Base-by-base conservation (phyloP, 2,113 vertebrate species). In the Oreochromis niloticus region DNA sequence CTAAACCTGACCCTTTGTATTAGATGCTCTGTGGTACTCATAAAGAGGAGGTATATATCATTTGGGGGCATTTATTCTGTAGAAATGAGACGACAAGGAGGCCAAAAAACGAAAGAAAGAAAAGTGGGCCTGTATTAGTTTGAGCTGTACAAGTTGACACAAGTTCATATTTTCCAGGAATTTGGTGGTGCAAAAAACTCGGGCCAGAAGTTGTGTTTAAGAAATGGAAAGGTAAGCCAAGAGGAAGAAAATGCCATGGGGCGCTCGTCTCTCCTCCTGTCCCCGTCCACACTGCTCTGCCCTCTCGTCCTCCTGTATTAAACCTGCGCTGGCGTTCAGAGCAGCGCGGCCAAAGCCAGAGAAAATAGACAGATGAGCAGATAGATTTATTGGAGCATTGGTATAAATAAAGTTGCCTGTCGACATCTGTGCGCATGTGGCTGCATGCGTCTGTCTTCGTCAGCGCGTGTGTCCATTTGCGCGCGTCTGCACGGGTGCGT, bases 131-230 rank as follows among this genome's bases (percentile, higher is more conserved):
- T 92, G 92, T 89, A 93, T 96, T 91, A 91, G 95, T 93, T 88
- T 92, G 88, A 93, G 93, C 90, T 84, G 89, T 83, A 92, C 96
- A 96, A 95, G 96, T 96, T 92, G 82, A 95, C 90, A 95, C 96
- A 96, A 93, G 96, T 96, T 94, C 89, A 92, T 92, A 91, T 96
- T 96, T 96, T 96, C 95, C 95, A 94, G 95, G 95, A 97, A 96
- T 80, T 89, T 13, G 7, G 88, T 87, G 90, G 91, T 90, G 84
- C 71, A 73, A 50, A 87, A 88, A 80, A 46, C 94, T 89, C 56
- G 54, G 87, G 80, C 86, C 89, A 91, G 83, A 59, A 87, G 87
- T 93, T 91, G 90, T 88, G 82, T 92, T 92, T 89, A 91, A 95
- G 91, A 87, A 86, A 84, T 55, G 80, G 82, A 81, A 83, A 91